Evolutionary conservation across 2,113 vertebrate genomes (phyloP).

Genomic region (Bucco capensis): DNA sequence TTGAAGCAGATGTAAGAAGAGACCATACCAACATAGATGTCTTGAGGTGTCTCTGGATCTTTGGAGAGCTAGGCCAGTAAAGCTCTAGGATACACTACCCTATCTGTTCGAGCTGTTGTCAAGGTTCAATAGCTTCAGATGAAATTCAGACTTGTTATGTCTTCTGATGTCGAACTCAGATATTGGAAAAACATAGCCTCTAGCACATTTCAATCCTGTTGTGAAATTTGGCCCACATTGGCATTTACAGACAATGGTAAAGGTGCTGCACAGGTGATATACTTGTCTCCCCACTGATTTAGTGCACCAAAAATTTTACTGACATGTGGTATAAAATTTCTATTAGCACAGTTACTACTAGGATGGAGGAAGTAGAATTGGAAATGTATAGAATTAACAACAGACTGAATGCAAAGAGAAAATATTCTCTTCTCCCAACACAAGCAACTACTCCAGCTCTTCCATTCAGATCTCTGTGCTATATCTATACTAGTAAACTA

Average conservation of each 20-base stretch:
- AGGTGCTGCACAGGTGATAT: not conserved
- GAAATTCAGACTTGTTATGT: not conserved
- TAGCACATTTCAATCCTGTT: not conserved
- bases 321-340: not conserved
- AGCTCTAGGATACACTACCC: not conserved
- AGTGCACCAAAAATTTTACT: not conserved
- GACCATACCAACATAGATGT: not conserved
- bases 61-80: not conserved
- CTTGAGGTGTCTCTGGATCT: not conserved
- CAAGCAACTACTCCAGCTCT: not conserved
- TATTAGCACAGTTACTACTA: not conserved
- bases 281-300: not conserved
- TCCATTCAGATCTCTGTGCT: not conserved
- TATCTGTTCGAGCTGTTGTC: not conserved
- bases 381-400: not conserved
- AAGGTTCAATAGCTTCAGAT: not conserved
- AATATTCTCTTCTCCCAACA: not conserved
- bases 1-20: not conserved
- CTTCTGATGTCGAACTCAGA: not conserved
- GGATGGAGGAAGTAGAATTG: not conserved
- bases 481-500: not conserved
- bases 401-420: not conserved
- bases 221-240: not conserved
- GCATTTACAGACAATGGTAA: not conserved
- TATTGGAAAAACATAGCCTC: accelerated